A percentile compares a stretch with the other conserved stretches of the same genome.
phyloP scores from a whole-genome alignment of 2,888 invertebrate species.

The Protodeltote pygarga region DNA sequence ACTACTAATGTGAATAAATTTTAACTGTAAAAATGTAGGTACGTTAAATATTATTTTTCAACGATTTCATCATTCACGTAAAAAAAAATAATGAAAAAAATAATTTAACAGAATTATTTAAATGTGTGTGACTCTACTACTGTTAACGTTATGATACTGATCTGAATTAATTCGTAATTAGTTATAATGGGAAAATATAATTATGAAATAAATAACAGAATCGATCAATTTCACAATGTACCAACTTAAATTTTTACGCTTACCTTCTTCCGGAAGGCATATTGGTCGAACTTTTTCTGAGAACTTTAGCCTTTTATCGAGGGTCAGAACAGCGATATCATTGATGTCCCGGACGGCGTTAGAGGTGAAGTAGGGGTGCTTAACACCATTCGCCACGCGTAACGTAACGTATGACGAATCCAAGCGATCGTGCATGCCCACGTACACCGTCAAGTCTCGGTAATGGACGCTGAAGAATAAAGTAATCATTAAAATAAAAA shows the following conservation, averaged over 20 bases:
- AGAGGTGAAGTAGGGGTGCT: constrained; percentile 83
- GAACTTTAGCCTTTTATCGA: constrained; percentile 76
- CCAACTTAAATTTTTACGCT: constrained; percentile 1
- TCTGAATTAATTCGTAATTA: no score
- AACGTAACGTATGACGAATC: constrained; percentile 62
- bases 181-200: no score
- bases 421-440: constrained; percentile 85
- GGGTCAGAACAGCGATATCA: constrained; percentile 86
- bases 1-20: no score
- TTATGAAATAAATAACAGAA: no score
- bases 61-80: no score
- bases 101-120: no score
- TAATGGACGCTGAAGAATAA: constrained; percentile 68
- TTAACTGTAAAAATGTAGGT: no score
- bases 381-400: constrained; percentile 65
- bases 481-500: background rate
- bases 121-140: no score
- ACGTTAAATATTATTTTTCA: no score
- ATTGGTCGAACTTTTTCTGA: constrained; percentile 79
- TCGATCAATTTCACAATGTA: no score
- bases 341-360: constrained; percentile 86
- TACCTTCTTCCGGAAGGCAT: constrained; percentile 79
- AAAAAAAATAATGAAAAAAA: no score
- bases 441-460: constrained; percentile 72
- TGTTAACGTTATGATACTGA: no score